Evolutionary conservation across 1,140 invertebrate genomes (phyloP).

Genomic region (Caenorhabditis elegans): WBcel235 BX284605.5:11460001-11460500

Average conservation of each 20-base stretch:
- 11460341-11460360: too few species aligned
- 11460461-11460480: constrained; percentile 50
- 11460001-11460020: too few species aligned
- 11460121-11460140: constrained; percentile 57
- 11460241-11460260: constrained; percentile 54
- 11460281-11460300: constrained; percentile 62
- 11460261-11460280: constrained; percentile 59
- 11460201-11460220: constrained; percentile 59
- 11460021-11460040: too few species aligned
- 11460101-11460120: constrained; percentile 48
- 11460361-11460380: constrained; percentile 34
- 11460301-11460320: constrained; percentile 61
- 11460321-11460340: constrained; percentile 47
- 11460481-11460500: constrained; percentile 56
- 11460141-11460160: constrained; percentile 55
- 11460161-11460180: constrained; percentile 60
- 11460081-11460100: too few species aligned
- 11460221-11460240: constrained; percentile 56
- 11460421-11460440: neutral
- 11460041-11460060: too few species aligned
- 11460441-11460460: constrained; percentile 52
- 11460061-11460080: too few species aligned
- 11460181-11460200: constrained; percentile 57
- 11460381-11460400: constrained; percentile 59
- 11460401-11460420: constrained; percentile 50